phyloP scores from a whole-genome alignment of 2,797 vertebrate species.

The Lindbergichthys nudifrons region DNA sequence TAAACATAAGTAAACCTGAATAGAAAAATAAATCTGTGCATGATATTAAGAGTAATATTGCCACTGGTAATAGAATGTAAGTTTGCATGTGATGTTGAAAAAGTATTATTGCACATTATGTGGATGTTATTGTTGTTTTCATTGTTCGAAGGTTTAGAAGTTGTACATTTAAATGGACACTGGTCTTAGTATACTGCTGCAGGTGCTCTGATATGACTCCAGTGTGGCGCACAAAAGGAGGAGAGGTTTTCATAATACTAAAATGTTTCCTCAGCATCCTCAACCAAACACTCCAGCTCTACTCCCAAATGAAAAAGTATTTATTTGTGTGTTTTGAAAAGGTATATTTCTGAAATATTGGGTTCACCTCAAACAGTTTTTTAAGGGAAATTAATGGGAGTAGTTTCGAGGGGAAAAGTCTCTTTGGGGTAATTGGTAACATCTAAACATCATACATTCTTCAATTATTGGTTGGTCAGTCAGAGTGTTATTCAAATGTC shows the following conservation, averaged over 20 bases:
- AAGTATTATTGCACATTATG: too few species aligned
- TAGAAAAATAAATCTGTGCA: too few species aligned
- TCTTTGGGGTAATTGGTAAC: neutral
- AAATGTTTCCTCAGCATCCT: constrained; percentile 4
- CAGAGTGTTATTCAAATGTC: neutral
- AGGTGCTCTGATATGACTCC: neutral
- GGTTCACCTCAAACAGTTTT: neutral
- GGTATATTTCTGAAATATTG: neutral
- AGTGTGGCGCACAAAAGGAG: neutral
- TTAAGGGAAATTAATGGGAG: neutral
- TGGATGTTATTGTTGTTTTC: too few species aligned
- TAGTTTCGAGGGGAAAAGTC: neutral
- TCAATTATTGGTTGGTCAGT: neutral
- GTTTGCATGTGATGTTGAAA: too few species aligned
- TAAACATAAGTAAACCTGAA: too few species aligned
- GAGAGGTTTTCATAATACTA: neutral
- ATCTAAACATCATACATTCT: neutral
- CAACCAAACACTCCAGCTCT: neutral
- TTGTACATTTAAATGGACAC: too few species aligned
- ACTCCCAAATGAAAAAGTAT: neutral
- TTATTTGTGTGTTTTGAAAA: neutral
- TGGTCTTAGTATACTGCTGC: neutral
- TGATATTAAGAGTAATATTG: too few species aligned
- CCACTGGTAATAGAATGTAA: too few species aligned
- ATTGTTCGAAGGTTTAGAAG: too few species aligned